Percentiles rank a stretch among this genome's conserved stretches.
These are phyloP conservation scores for Motacilla alba DNA, from an alignment of 2,113 vertebrate genomes.

Conservation along the genomic window DNA sequence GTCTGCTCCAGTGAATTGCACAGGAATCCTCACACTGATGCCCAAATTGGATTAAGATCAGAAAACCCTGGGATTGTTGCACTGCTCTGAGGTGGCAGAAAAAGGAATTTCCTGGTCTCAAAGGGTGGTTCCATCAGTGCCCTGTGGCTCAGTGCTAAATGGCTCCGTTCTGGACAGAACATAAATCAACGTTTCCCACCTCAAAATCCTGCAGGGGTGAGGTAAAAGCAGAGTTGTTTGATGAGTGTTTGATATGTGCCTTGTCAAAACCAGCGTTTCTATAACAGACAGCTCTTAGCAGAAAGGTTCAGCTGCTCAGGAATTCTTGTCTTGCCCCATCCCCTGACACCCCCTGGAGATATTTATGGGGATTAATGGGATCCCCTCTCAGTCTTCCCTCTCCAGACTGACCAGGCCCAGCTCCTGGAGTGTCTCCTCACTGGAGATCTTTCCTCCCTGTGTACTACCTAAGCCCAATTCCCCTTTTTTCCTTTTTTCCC, in stretches of 20 bases:
- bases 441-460: not conserved
- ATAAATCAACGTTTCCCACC: not conserved
- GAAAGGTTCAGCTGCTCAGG: not conserved
- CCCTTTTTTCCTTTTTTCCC: not conserved
- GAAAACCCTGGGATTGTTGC: slow-evolving; percentile 12
- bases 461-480: accelerated
- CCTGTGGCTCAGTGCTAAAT: not conserved
- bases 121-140: not conserved
- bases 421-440: not conserved
- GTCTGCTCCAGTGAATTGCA: not conserved
- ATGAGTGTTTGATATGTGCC: not conserved
- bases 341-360: not conserved
- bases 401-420: not conserved
- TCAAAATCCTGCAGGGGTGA: not conserved
- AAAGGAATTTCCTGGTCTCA: slow-evolving; percentile 42
- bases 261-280: not conserved
- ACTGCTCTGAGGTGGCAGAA: not conserved
- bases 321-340: not conserved
- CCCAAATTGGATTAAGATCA: slow-evolving; percentile 3
- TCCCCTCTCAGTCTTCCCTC: not conserved
- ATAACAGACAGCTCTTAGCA: not conserved
- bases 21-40: not conserved
- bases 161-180: not conserved
- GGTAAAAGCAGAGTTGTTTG: not conserved
- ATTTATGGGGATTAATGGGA: not conserved